Conservation (phyloP, 2,113 vertebrate species). For the Nerophis lumbriciformis region DNA sequence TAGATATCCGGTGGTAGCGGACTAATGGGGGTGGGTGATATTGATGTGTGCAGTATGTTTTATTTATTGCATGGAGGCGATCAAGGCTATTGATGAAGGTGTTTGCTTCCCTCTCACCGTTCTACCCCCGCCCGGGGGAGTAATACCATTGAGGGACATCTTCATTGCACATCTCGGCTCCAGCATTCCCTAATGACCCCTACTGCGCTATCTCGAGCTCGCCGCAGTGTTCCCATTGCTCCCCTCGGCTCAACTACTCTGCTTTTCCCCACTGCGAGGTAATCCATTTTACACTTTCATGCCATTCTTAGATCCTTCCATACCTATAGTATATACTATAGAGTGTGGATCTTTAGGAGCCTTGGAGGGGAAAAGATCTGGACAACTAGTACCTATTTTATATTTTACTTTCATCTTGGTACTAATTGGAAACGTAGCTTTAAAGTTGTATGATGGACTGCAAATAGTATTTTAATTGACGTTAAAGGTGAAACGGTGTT, state of each 20-base stretch:
- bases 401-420: slow-evolving; percentile 50
- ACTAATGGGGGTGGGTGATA: slow-evolving; percentile 21
- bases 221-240: slow-evolving; percentile 39
- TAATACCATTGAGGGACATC: slow-evolving; percentile 31
- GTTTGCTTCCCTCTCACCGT: slow-evolving; percentile 9
- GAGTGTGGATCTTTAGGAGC: slow-evolving; percentile 41
- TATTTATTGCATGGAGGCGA: slow-evolving; percentile 25
- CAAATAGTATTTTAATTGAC: no score
- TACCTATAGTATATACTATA: slow-evolving; percentile 22
- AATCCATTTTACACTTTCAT: slow-evolving; percentile 50
- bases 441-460: no score
- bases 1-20: slow-evolving; percentile 40
- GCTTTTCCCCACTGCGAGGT: slow-evolving; percentile 37
- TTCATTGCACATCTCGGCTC: slow-evolving; percentile 45
- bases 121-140: slow-evolving; percentile 29
- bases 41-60: slow-evolving; percentile 8
- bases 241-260: slow-evolving; percentile 29
- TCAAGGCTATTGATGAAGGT: slow-evolving; percentile 45
- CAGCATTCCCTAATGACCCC: slow-evolving; percentile 33
- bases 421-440: slow-evolving; percentile 18
- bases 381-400: slow-evolving; percentile 25
- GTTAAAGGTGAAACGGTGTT: no score
- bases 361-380: slow-evolving; percentile 28
- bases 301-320: slow-evolving; percentile 18
- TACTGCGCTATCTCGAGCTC: slow-evolving; percentile 8